phyloP scores from a whole-genome alignment of 1,140 invertebrate species.

The Cephus cinctus region DNA sequence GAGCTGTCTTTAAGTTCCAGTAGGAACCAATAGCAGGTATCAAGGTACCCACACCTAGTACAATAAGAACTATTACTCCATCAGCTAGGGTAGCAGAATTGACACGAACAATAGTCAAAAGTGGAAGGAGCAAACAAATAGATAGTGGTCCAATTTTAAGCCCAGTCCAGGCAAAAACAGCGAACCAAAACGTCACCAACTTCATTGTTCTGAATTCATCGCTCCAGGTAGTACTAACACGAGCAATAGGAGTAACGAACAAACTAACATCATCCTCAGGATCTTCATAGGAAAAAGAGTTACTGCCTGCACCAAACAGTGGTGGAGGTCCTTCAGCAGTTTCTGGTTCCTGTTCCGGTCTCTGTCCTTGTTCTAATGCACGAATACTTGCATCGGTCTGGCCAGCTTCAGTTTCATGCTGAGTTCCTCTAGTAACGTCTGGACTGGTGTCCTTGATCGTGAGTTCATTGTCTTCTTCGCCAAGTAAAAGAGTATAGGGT shows the following conservation, averaged over 20 bases:
- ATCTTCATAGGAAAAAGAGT: slow-evolving; percentile 24
- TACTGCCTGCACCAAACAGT: slow-evolving; percentile 15
- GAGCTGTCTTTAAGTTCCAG: slow-evolving; percentile 23
- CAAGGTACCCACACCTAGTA: slow-evolving; percentile 26
- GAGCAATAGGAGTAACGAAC: slow-evolving; percentile 21
- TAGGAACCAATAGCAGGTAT: slow-evolving; percentile 23
- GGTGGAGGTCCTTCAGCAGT: slow-evolving; percentile 8
- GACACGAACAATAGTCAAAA: slow-evolving; percentile 23
- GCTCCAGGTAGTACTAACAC: slow-evolving; percentile 20
- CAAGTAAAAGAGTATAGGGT: slow-evolving; percentile 27
- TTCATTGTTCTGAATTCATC: slow-evolving; percentile 26
- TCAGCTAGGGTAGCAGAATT: too few species aligned
- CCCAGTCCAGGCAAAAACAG: slow-evolving; percentile 24
- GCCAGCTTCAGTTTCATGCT: slow-evolving; percentile 1
- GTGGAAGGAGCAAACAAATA: slow-evolving; percentile 37
- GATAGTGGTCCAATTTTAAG: slow-evolving; percentile 28
- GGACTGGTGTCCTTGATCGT: slow-evolving; percentile 12
- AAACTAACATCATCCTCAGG: slow-evolving; percentile 30
- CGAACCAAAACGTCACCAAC: slow-evolving; percentile 32
- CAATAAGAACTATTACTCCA: slow-evolving; percentile 20
- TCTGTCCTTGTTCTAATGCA: slow-evolving; percentile 12
- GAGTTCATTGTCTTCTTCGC: slow-evolving; percentile 38
- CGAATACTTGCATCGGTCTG: slow-evolving; percentile 2
- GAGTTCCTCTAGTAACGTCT: slow-evolving; percentile 5
- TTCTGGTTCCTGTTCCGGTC: too few species aligned